A percentile compares a stretch with the other conserved stretches of the same genome.
phyloP scores from a whole-genome alignment of 2,797 vertebrate genomes.

The Natrix natrix region DNA sequence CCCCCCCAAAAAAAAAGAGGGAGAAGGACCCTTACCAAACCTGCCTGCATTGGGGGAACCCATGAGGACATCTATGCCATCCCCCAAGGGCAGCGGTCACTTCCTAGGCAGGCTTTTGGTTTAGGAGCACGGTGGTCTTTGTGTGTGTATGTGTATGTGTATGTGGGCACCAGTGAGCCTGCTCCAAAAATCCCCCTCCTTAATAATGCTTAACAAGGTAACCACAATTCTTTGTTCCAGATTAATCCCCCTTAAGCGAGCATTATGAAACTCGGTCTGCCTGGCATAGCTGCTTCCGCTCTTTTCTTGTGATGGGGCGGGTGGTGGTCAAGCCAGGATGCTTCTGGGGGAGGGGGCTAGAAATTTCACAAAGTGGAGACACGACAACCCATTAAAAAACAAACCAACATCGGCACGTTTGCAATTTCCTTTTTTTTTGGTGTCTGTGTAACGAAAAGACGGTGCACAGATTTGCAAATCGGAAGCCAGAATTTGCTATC shows the following conservation, averaged over 20 bases:
- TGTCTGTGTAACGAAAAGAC: neutral
- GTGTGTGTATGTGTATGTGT: too few species aligned
- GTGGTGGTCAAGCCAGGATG: too few species aligned
- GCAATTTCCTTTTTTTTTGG: too few species aligned
- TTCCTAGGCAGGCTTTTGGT: neutral
- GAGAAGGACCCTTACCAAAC: too few species aligned
- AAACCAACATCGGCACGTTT: neutral
- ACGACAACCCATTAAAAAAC: neutral
- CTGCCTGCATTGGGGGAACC: neutral
- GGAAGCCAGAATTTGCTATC: neutral
- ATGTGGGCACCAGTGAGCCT: fast-evolving
- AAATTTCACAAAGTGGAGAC: neutral
- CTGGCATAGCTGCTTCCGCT: neutral
- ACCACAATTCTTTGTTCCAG: too few species aligned
- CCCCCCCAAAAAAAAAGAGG: neutral
- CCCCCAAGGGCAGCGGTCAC: neutral
- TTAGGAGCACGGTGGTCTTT: too few species aligned
- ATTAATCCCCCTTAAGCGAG: neutral
- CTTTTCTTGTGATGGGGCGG: fast-evolving
- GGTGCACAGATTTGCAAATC: fast-evolving
- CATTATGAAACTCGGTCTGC: neutral
- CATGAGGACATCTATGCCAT: neutral
- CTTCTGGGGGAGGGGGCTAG: too few species aligned
- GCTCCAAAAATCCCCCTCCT: neutral
- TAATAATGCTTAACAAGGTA: too few species aligned